Evolutionary conservation across 2,797 vertebrate genomes (phyloP).

Genomic region (Erpetoichthys calabaricus): DNA sequence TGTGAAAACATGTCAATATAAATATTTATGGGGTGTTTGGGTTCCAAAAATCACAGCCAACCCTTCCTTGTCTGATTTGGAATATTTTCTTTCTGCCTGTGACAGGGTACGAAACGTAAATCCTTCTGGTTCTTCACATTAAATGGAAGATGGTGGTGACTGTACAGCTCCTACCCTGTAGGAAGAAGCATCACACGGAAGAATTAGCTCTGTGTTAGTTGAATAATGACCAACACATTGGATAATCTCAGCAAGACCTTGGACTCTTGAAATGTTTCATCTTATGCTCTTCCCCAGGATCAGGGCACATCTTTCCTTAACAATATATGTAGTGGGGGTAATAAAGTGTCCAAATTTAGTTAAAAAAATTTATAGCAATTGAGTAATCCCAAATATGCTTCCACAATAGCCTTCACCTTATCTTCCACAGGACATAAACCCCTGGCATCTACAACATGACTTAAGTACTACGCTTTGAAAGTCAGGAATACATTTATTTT

Average conservation of each 20-base stretch:
- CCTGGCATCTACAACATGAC: neutral
- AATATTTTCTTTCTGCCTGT: neutral
- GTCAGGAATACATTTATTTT: neutral
- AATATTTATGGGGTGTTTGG: neutral
- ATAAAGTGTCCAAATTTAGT: neutral
- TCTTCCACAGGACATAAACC: neutral
- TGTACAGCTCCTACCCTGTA: neutral
- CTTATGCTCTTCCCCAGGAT: neutral
- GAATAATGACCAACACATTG: neutral
- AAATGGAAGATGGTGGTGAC: no score
- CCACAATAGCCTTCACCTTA: neutral
- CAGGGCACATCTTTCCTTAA: neutral
- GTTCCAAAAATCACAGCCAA: neutral
- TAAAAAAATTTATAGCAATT: slow-evolving; percentile 2
- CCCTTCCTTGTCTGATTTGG: no score
- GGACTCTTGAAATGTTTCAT: slow-evolving; percentile 1
- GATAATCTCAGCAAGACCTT: neutral
- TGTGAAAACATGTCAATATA: neutral
- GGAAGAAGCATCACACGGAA: neutral
- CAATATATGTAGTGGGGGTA: neutral
- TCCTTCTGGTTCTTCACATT: neutral
- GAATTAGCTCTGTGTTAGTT: neutral
- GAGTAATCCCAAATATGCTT: neutral
- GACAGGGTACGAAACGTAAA: neutral
- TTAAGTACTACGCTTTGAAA: neutral